Evolutionary conservation across 2,888 invertebrate species (phyloP), one percentile per base, ranked within the genome.

Genomic region (Ophion ellenae): DNA sequence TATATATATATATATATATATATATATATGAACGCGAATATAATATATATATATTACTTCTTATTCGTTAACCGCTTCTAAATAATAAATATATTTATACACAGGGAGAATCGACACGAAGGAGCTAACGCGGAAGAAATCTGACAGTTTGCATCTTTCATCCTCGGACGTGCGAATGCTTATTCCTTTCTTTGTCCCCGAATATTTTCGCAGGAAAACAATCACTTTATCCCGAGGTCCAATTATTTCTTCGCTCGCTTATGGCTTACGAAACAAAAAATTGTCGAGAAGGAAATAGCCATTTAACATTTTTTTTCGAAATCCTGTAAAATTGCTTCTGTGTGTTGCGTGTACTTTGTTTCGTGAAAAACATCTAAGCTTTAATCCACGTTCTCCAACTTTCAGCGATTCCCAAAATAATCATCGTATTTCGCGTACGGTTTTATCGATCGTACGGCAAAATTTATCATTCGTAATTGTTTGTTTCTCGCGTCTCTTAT

Each of bases 11-110:
- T 32, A 32, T 32, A 32, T 32, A 32, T 32, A 40, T 59, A 77
- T 81, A 81, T 80, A 92, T 94, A 92, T 90, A 90, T 93, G 90
- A 94, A 93, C 93, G 90, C 90, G 90, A 90, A 92, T 88, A 88
- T 88, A 88, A 71, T 82, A 61, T 24, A 61, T 40, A 71, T 82
- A 70, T 24, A 69, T 40, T 69, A 75, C 47, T 40, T 53, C 24
- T 78, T 77, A 83, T 57, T 45, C n/a, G 66, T 70, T 61, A 82
- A 81, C 53, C 36, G 24, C 59, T 69, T 61, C 57, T 36, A 2
- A 59, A 75, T 69, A 53, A 69, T 78, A 61, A 59, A 69, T 78
- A 69, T 76, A 63, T 75, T 17, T 63, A 79, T 80, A 69, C 36
- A 63, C 77, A 86, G 83, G 80, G 83, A 83, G 80, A 83, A 81